A percentile compares a stretch with the other conserved stretches of the same genome.
phyloP scores from a whole-genome alignment of 2,797 vertebrate genomes.

The Staurois parvus region DNA sequence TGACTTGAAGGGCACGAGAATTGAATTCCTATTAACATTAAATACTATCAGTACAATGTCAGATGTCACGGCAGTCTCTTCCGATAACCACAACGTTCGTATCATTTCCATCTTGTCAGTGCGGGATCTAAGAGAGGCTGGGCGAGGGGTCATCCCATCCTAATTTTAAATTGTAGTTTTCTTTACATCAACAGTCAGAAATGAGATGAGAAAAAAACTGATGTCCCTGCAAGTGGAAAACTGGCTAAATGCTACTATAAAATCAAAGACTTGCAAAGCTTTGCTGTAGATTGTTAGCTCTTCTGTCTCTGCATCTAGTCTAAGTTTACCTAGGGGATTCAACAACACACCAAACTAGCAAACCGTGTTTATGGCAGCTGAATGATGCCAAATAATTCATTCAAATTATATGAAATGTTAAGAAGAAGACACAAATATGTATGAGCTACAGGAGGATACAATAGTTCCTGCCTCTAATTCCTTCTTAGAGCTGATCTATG shows the following conservation, averaged over 20 bases:
- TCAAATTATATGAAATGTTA: no score
- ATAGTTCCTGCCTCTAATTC: no score
- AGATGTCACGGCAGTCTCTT: slow-evolving; percentile 10
- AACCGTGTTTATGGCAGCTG: no score
- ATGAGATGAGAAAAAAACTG: neutral
- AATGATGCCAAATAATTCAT: no score
- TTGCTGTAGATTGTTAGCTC: neutral
- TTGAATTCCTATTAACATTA: neutral
- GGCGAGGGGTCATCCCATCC: neutral
- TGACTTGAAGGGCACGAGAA: slow-evolving; percentile 27
- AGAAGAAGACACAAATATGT: no score
- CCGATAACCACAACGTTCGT: neutral
- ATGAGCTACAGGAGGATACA: no score
- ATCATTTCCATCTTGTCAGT: neutral
- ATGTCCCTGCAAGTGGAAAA: no score
- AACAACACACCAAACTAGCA: no score
- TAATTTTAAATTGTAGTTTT: slow-evolving; percentile 9
- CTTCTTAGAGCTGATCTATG: no score
- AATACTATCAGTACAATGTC: slow-evolving; percentile 23
- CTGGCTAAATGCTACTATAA: no score
- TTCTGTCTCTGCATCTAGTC: neutral
- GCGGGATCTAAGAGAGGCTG: neutral
- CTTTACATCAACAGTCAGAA: neutral
- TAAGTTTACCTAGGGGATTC: no score
- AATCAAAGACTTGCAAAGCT: neutral